Percentiles rank a stretch among this genome's conserved stretches.
Evolutionary conservation across 1,140 invertebrate genomes (phyloP).

Genomic region (Trichonephila inaurata): DNA sequence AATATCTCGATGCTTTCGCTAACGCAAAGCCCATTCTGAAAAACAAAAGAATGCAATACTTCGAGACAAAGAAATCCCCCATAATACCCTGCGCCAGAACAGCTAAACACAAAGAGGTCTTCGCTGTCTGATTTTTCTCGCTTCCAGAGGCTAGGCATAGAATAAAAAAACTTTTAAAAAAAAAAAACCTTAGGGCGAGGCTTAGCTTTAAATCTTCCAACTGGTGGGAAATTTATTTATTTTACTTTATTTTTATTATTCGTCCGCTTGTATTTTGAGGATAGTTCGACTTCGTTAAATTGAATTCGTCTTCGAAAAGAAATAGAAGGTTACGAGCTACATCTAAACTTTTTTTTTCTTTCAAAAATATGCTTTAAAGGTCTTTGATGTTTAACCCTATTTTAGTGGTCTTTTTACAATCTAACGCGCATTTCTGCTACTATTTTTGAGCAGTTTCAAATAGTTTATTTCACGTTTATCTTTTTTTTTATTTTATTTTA

Average conservation of each 20-base stretch:
- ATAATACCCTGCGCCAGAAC: constrained; percentile 23
- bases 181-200: not conserved
- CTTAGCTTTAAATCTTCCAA: constrained; percentile 21
- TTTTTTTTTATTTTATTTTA: not conserved
- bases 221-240: constrained; percentile 38
- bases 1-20: not conserved
- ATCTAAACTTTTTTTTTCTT: not conserved
- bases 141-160: not conserved
- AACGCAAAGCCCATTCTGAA: constrained; percentile 30
- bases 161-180: not conserved
- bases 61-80: constrained; percentile 11
- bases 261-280: not conserved
- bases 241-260: not conserved
- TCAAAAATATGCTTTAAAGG: constrained; percentile 1
- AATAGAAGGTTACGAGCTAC: not conserved
- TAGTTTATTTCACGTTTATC: not conserved
- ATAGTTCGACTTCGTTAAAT: constrained; percentile 27
- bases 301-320: constrained; percentile 31
- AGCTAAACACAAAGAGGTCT: constrained; percentile 30
- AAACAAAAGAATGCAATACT: constrained; percentile 27
- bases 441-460: not conserved
- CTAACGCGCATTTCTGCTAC: not conserved
- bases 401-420: not conserved
- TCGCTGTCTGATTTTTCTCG: constrained; percentile 33
- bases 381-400: not conserved